Percentiles rank a stretch among this genome's conserved stretches.
Evolutionary conservation across 37 sponge, comb jelly and placozoan species (phyloP).

Genomic region (Spongia lamella): DNA sequence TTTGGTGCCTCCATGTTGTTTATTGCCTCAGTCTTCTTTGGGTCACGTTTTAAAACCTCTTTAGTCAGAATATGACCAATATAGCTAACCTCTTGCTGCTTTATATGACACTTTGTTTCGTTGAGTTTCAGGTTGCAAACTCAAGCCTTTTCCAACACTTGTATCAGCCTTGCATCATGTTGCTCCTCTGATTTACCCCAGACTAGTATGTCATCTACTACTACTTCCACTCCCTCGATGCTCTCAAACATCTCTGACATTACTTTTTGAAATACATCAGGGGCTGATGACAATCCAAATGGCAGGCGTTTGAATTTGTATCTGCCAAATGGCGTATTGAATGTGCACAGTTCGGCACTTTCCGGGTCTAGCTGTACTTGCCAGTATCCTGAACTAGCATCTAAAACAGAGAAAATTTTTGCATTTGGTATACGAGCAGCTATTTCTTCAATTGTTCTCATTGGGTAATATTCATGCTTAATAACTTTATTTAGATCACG

Average conservation of each 20-base stretch:
- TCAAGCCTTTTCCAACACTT: slow-evolving; percentile 16
- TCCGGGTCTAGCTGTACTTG: slow-evolving; percentile 30
- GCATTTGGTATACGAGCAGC: slow-evolving; percentile 32
- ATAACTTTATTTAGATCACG: slow-evolving; percentile 49
- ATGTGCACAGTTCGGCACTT: slow-evolving; percentile 36
- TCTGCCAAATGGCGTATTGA: slow-evolving; percentile 60
- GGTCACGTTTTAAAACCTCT: slow-evolving; percentile 52
- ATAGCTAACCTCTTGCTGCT: slow-evolving; percentile 7
- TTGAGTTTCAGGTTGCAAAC: slow-evolving; percentile 33
- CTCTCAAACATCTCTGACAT: no score
- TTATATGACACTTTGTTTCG: slow-evolving; percentile 24
- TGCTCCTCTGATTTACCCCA: no score
- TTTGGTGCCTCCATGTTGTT: slow-evolving; percentile 29
- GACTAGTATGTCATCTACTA: no score
- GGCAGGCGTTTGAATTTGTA: slow-evolving; percentile 44
- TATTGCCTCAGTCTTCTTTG: slow-evolving; percentile 34
- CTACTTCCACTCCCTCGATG: no score
- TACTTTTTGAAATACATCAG: slow-evolving; percentile 33
- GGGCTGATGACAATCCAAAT: slow-evolving; percentile 29
- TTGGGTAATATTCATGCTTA: slow-evolving; percentile 35
- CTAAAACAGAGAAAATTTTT: slow-evolving; percentile 48
- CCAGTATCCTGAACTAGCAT: slow-evolving; percentile 55
- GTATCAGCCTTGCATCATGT: no score
- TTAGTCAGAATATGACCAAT: slow-evolving; percentile 34
- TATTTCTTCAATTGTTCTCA: slow-evolving; percentile 46